Evolutionary conservation across 2,113 vertebrate species (phyloP).

Genomic region (Stictonetta naevosa): DNA sequence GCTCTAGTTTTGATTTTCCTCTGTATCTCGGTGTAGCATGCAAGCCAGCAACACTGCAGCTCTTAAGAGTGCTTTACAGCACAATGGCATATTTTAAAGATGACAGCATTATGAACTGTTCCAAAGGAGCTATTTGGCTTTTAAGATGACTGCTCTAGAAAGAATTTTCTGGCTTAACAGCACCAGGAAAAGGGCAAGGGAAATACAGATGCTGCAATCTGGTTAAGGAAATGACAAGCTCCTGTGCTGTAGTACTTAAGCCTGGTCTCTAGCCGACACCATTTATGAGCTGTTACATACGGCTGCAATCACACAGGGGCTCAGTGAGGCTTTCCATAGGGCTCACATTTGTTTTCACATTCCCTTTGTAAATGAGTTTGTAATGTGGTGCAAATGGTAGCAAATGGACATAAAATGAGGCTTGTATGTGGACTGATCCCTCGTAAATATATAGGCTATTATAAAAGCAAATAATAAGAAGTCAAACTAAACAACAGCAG

Average conservation of each 20-base stretch:
- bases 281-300: constrained; percentile 62
- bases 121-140: constrained; percentile 65
- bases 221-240: constrained; percentile 51
- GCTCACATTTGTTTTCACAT: constrained; percentile 62
- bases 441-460: constrained; percentile 53
- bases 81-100: constrained; percentile 65
- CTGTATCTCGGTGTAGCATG: background rate
- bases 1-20: background rate
- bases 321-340: constrained; percentile 43
- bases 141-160: constrained; percentile 68
- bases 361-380: constrained; percentile 57
- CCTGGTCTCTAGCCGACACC: constrained; percentile 18
- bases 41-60: background rate
- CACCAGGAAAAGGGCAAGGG: constrained; percentile 42
- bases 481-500: constrained; percentile 26
- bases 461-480: constrained; percentile 57
- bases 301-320: constrained; percentile 28
- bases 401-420: constrained; percentile 67
- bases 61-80: background rate
- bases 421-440: constrained; percentile 37
- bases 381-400: constrained; percentile 71
- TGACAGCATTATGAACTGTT: constrained; percentile 54
- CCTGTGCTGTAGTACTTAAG: constrained; percentile 33
- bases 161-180: constrained; percentile 54
- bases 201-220: constrained; percentile 55